A percentile compares a stretch with the other conserved stretches of the same genome.
phyloP scores from a whole-genome alignment of 1,140 invertebrate genomes.

The Teleogryllus occipitalis region DNA sequence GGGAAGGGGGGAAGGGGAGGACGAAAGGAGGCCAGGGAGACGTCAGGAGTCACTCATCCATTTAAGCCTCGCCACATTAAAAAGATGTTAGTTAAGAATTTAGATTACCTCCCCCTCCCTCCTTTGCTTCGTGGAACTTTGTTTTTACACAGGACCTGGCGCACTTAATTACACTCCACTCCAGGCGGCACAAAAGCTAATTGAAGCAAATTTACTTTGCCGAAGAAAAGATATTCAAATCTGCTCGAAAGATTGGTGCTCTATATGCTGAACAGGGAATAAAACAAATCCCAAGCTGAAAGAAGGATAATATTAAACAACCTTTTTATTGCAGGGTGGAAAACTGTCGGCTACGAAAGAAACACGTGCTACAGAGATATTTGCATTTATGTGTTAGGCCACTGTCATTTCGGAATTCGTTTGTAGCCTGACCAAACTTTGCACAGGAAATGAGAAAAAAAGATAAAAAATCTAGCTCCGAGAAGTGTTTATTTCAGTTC shows the following conservation, averaged over 20 bases:
- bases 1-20: not conserved
- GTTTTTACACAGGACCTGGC: not conserved
- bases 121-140: not conserved
- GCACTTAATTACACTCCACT: not conserved
- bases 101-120: not conserved
- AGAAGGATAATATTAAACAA: too few species aligned
- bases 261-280: not conserved
- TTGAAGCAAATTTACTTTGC: conserved; percentile 1
- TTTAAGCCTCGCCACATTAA: not conserved
- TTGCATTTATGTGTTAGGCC: too few species aligned
- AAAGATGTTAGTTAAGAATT: conserved; percentile 6
- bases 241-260: not conserved
- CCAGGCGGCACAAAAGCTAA: not conserved
- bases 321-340: too few species aligned
- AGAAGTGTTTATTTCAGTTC: too few species aligned
- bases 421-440: too few species aligned
- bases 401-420: too few species aligned
- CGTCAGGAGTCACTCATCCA: not conserved
- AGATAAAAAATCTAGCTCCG: too few species aligned
- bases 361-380: too few species aligned
- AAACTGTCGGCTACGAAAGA: too few species aligned
- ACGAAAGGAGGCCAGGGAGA: not conserved
- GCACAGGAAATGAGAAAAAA: too few species aligned
- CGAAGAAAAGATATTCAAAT: conserved; percentile 1
- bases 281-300: not conserved